Conservation (phyloP, 1,140 invertebrate genomes). For the Limonius californicus region DNA sequence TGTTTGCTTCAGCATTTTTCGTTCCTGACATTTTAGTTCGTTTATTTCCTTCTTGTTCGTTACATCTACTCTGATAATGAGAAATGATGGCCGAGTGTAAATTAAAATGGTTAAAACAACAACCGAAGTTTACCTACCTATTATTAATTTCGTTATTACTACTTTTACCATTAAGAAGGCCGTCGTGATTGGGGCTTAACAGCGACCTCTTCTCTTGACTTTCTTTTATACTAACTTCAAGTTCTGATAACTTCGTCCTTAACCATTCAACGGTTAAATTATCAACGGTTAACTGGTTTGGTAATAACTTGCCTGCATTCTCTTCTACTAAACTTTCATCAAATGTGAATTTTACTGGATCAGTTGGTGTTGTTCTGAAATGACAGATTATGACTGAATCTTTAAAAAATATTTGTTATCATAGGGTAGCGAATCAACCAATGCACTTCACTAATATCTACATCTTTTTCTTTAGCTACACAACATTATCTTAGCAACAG, state of each 20-base stretch:
- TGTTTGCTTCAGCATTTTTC: constrained; percentile 72
- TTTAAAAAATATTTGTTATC: too few relatives aligned
- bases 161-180: constrained; percentile 16
- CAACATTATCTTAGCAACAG: too few relatives aligned
- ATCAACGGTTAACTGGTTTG: constrained; percentile 83
- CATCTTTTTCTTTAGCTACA: too few relatives aligned
- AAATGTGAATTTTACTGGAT: constrained; percentile 74
- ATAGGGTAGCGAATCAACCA: too few relatives aligned
- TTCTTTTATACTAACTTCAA: constrained; percentile 69
- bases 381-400: too few relatives aligned
- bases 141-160: background rate
- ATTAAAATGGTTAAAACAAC: too few relatives aligned
- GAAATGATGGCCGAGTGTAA: too few relatives aligned
- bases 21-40: constrained; percentile 70
- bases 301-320: constrained; percentile 72
- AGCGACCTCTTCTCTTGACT: constrained; percentile 59
- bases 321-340: constrained; percentile 81
- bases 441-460: too few relatives aligned
- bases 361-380: constrained; percentile 67
- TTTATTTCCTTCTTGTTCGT: constrained; percentile 49
- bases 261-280: constrained; percentile 87
- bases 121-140: constrained; percentile 1
- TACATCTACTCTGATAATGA: too few relatives aligned
- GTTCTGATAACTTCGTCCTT: constrained; percentile 68
- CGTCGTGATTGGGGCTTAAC: constrained; percentile 34